Evolutionary conservation across 2,113 vertebrate species (phyloP).

Genomic region (Rhombomys opimus): DNA sequence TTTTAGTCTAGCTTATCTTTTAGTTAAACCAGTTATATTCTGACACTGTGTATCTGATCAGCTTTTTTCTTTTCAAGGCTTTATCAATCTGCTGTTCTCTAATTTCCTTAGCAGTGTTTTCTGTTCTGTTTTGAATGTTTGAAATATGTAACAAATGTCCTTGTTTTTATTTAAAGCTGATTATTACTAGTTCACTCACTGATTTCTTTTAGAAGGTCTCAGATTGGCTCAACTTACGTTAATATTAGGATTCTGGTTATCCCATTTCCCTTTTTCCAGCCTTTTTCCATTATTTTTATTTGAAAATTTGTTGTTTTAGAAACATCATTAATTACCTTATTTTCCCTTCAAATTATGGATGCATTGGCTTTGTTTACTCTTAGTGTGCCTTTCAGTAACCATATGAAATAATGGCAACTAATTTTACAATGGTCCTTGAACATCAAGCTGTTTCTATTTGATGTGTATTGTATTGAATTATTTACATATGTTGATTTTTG

Average conservation of each 20-base stretch:
- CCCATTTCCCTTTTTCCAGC: not conserved
- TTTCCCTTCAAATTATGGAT: not conserved
- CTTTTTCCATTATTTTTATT: constrained; percentile 20
- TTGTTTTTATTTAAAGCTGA: constrained; percentile 51
- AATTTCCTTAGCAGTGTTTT: not conserved
- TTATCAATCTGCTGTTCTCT: constrained; percentile 40
- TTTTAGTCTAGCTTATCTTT: constrained; percentile 7
- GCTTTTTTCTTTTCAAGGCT: not conserved
- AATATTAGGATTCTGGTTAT: not conserved
- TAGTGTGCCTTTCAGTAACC: not conserved
- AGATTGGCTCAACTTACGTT: not conserved
- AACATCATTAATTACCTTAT: not conserved
- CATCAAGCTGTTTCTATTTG: not conserved
- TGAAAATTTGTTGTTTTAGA: constrained; percentile 52
- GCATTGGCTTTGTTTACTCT: not conserved
- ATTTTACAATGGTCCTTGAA: constrained; percentile 25
- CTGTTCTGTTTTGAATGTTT: not conserved
- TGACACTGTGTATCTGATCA: not conserved
- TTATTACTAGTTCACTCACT: constrained; percentile 29
- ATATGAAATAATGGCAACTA: constrained; percentile 17
- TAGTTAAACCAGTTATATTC: constrained; percentile 6
- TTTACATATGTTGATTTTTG: constrained; percentile 11
- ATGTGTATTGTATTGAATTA: constrained; percentile 41
- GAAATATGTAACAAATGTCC: not conserved
- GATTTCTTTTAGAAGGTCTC: constrained; percentile 12